Conservation (phyloP, 2,797 vertebrate species). For the Crocodylus rhombifer region DNA sequence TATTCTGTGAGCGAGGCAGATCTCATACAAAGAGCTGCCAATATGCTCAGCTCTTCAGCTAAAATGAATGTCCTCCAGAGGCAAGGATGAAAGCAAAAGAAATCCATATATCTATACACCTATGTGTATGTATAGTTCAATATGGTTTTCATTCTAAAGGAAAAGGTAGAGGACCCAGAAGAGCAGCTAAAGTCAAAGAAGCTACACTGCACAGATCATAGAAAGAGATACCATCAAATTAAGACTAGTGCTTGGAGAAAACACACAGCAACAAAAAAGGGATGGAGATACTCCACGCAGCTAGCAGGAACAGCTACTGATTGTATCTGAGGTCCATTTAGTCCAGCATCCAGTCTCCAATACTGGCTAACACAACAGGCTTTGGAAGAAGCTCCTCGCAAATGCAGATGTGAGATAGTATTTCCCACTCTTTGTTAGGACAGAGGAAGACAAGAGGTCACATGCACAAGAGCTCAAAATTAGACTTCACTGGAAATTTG, state of each 20-base stretch:
- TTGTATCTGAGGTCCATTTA: background rate
- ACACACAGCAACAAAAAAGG: background rate
- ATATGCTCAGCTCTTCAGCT: background rate
- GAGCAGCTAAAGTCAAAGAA: background rate
- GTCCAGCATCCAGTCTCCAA: background rate
- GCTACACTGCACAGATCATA: background rate
- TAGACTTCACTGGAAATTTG: background rate
- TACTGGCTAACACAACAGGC: background rate
- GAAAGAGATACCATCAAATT: background rate
- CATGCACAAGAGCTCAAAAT: background rate
- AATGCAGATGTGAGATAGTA: background rate
- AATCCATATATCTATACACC: background rate
- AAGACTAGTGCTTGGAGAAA: background rate
- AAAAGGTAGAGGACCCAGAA: background rate
- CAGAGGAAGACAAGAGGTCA: background rate
- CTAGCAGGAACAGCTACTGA: background rate
- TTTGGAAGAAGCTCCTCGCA: background rate
- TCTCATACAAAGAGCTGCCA: background rate
- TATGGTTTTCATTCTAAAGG: background rate
- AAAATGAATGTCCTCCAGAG: background rate
- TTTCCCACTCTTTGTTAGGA: background rate
- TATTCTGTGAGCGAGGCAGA: background rate
- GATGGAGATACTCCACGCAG: background rate
- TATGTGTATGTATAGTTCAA: background rate
- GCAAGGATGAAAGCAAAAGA: background rate